Evolutionary conservation across 1,140 invertebrate species (phyloP).

Genomic region (Bombus picipes): DNA sequence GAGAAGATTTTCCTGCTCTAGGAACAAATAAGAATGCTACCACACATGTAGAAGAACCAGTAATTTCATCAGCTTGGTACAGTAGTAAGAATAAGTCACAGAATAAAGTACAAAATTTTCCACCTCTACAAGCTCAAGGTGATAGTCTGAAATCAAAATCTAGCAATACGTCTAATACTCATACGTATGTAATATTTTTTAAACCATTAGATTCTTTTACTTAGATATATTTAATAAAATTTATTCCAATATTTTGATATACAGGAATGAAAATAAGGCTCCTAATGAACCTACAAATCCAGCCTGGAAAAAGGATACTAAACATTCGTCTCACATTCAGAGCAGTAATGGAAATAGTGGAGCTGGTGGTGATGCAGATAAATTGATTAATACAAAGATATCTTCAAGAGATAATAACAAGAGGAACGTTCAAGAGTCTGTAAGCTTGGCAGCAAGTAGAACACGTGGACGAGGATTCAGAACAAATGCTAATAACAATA

Average conservation of each 20-base stretch:
- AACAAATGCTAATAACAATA: slow-evolving; percentile 77
- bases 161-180: slow-evolving; percentile 57
- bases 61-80: slow-evolving; percentile 81
- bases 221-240: slow-evolving; percentile 1
- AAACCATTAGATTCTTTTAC: background rate
- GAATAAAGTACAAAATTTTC: slow-evolving; percentile 77
- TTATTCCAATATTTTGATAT: slow-evolving; percentile 33
- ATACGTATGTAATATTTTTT: slow-evolving; percentile 69
- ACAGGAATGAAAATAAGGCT: slow-evolving; percentile 77
- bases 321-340: slow-evolving; percentile 65
- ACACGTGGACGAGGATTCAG: slow-evolving; percentile 79
- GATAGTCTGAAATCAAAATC: slow-evolving; percentile 73
- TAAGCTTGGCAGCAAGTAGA: slow-evolving; percentile 72
- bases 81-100: slow-evolving; percentile 79
- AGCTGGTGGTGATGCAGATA: slow-evolving; percentile 68
- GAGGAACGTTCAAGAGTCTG: slow-evolving; percentile 74
- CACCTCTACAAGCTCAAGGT: slow-evolving; percentile 74
- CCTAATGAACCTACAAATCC: slow-evolving; percentile 76
- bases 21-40: slow-evolving; percentile 73
- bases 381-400: slow-evolving; percentile 67
- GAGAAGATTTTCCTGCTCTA: slow-evolving; percentile 80
- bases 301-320: slow-evolving; percentile 76
- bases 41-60: slow-evolving; percentile 75
- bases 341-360: slow-evolving; percentile 74
- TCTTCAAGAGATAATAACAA: slow-evolving; percentile 75